phyloP scores from a whole-genome alignment of 2,113 vertebrate genomes.

The Otolemur garnettii region DNA sequence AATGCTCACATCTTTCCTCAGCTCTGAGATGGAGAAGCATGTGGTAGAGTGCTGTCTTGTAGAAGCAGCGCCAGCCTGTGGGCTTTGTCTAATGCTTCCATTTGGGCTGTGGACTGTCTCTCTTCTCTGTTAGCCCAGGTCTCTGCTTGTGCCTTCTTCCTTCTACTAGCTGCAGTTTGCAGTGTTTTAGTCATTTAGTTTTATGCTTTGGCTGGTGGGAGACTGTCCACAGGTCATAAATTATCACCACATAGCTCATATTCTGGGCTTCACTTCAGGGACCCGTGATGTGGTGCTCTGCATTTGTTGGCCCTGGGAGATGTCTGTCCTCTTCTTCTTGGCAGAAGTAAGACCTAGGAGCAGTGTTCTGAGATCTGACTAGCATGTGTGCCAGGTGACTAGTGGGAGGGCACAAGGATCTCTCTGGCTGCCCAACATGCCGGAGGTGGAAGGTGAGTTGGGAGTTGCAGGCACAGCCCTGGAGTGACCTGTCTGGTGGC shows the following conservation, averaged over 20 bases:
- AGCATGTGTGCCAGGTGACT: neutral
- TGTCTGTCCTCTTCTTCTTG: neutral
- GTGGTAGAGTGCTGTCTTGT: neutral
- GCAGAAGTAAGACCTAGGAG: neutral
- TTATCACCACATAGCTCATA: neutral
- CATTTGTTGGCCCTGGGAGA: neutral
- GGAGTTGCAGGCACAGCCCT: neutral
- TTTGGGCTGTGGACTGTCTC: neutral
- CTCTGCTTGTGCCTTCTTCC: neutral
- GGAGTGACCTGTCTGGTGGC: neutral
- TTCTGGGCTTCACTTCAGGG: neutral
- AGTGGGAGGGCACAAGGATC: neutral
- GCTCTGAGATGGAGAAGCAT: neutral
- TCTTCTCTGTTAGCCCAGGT: neutral
- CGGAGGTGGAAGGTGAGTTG: neutral
- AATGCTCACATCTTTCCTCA: neutral
- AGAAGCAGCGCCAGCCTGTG: neutral
- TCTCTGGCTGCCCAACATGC: neutral
- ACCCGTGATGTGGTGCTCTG: neutral
- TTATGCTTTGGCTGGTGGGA: neutral
- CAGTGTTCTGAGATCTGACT: neutral
- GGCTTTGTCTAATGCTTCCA: neutral
- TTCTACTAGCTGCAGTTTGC: neutral
- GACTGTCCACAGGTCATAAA: constrained; percentile 30
- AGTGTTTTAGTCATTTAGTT: neutral